Evolutionary conservation across 2,888 invertebrate genomes (phyloP), one percentile per base, ranked within the genome.

Genomic region (Fissipunctia ypsillon): DNA sequence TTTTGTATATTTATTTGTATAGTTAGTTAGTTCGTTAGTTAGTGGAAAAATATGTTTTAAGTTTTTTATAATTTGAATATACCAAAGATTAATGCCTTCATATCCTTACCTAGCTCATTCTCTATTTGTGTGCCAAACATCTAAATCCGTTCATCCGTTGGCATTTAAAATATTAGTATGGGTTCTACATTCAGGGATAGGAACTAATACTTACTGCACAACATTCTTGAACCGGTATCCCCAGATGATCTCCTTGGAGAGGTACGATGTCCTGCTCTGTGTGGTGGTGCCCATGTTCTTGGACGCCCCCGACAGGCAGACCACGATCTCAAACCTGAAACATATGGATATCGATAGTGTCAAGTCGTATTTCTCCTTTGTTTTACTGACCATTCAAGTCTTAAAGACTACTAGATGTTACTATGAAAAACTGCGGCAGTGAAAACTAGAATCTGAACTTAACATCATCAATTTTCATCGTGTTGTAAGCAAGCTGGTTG

Each of bases 211-310:
- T 91, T 94, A 97, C 94, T 96, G 96, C 2, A 98, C 96, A 4
- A 98, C 96, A 75, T 97, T 97, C 86, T 97, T 97, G 91, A 98
- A 98, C 22, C 98, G 94, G 92, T 98, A 97, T 3, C 98, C 98
- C 98, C 98, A 99, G 64, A 97, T 97, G 65, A 99, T 98, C 93
- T 99, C 98, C 69, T 97, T 97, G 16, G 98, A 97, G 19, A 98
- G 92, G 90, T 98, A 99, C 0, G 98, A 98, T 0, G 98, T 98
- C 43, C 98, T 93, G 63, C 97, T 97, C 90, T 98, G 97, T 0
- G 98, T 97, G 67, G 97, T 96, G 77, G 97, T 97, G 0, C 97
- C 98, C 81, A 98, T 98, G 77, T 97, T 97, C 88, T 98, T 97
- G 0, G 98, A 97, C 0, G 98, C 97, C 0, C 99, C 99, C 69